Evolutionary conservation across 2,888 invertebrate genomes (phyloP), one percentile per base, ranked within the genome.

Genomic region (Mimas tiliae): DNA sequence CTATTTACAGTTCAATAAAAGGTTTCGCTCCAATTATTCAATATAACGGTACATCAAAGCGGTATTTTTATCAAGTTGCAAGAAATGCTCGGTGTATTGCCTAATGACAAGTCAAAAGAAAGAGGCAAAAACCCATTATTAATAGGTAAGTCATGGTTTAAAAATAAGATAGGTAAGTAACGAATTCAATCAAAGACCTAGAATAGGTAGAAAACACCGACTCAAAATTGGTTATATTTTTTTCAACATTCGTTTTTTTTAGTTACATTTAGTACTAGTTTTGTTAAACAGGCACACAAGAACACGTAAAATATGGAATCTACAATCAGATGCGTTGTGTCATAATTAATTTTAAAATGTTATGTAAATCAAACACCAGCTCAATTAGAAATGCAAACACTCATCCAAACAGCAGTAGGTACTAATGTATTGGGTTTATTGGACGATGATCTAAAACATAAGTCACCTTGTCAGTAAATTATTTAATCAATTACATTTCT

Each of bases 391-490:
- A 47, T 55, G 47, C 65, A 55, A 65, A 65, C 47, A 65, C 55
- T 45, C 47, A 47, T 55, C 47, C 53, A 55, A 51, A 53, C 47
- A 33, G 19, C 16, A 48, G 34, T 34, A n/a, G n/a, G n/a, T n/a
- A 55, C 33, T 19, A 34, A 19, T 33, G 27, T 33, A n/a, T 11
- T 55, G 55, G 45, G n/a, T 63, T 63, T 34, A 63, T 12, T 63
- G 42, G 50, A 52, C 62, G 63, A 69, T 64, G 19, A 58, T 65
- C 48, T 58, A 75, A 72, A 75, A 75, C 76, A 69, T 69, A 70
- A 73, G 80, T 77, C 80, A 79, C 76, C 78, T 78, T 78, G 77
- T 72, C 71, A 70, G 66, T 69, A 72, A 68, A 69, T 63, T 68
- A 70, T 67, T 68, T 70, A 70, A 72, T 67, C 67, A 72, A 74